Conservation (phyloP, 2,888 invertebrate genomes). For the Mesorhabditis belari region DNA sequence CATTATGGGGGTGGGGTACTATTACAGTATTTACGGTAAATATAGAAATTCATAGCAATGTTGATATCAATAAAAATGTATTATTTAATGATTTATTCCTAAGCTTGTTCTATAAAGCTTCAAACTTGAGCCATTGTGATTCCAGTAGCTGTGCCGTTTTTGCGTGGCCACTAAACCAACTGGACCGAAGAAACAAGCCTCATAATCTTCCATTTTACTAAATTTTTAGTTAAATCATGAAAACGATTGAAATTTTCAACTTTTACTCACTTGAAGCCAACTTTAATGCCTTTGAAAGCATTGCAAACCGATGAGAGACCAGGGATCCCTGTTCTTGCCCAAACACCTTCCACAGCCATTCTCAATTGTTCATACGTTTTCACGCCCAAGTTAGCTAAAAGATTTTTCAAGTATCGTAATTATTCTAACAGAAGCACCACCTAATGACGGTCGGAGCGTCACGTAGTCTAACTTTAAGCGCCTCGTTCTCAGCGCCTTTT, state of each 20-base stretch:
- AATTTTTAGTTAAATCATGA: constrained; percentile 22
- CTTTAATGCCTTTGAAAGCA: constrained; percentile 25
- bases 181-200: not conserved
- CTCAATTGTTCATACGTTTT: constrained; percentile 14
- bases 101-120: not conserved
- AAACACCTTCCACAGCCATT: constrained; percentile 17
- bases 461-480: too few relatives aligned
- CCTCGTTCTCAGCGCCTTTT: too few relatives aligned
- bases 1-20: too few relatives aligned
- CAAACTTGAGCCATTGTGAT: constrained; percentile 19
- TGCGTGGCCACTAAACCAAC: constrained; percentile 3
- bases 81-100: too few relatives aligned
- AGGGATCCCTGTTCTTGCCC: constrained; percentile 11
- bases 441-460: not conserved
- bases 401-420: not conserved
- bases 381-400: constrained; percentile 24
- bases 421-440: too few relatives aligned
- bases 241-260: constrained; percentile 19
- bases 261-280: constrained; percentile 17
- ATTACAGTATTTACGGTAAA: too few relatives aligned
- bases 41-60: too few relatives aligned
- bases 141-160: constrained; percentile 9
- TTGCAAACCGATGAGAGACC: constrained; percentile 19
- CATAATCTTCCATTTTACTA: constrained; percentile 7
- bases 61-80: too few relatives aligned